phyloP scores from a whole-genome alignment of 2,888 invertebrate genomes.

The Hypsopygia costalis region DNA sequence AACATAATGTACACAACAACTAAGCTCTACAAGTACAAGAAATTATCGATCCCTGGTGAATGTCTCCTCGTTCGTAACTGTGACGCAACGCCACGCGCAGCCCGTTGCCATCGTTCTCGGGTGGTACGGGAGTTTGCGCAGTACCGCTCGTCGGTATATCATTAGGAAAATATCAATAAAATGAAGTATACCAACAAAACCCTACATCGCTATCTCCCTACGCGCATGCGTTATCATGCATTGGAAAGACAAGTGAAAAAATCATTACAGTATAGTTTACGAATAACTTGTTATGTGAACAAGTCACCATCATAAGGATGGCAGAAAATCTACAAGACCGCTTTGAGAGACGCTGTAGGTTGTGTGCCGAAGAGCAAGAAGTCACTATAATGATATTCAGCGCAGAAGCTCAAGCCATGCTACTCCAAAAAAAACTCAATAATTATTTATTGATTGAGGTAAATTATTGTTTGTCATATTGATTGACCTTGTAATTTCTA shows the following conservation, averaged over 20 bases:
- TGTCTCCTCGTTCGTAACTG: too few species aligned
- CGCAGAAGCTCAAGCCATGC: constrained; percentile 83
- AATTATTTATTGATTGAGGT: constrained; percentile 86
- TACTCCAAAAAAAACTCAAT: constrained; percentile 83
- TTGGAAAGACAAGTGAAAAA: constrained; percentile 40
- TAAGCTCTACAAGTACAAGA: too few species aligned
- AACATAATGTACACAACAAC: too few species aligned
- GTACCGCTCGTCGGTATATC: constrained; percentile 15
- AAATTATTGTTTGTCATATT: constrained; percentile 11
- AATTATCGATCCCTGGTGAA: too few species aligned
- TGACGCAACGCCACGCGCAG: background rate
- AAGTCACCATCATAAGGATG: constrained; percentile 27
- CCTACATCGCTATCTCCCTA: constrained; percentile 38
- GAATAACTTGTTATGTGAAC: background rate
- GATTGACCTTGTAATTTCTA: too few species aligned
- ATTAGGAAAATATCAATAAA: constrained; percentile 42
- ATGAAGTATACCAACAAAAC: constrained; percentile 42
- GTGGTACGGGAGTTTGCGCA: constrained; percentile 31
- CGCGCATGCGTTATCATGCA: constrained; percentile 54
- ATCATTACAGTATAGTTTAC: constrained; percentile 44
- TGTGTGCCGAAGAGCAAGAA: constrained; percentile 82
- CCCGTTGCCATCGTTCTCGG: too few species aligned
- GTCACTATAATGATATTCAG: constrained; percentile 83
- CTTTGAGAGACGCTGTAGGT: constrained; percentile 80
- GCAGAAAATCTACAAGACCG: constrained; percentile 32